A percentile compares a stretch with the other conserved stretches of the same genome.
phyloP scores from a whole-genome alignment of 1,140 invertebrate species.

The Trichoplusia ni region DNA sequence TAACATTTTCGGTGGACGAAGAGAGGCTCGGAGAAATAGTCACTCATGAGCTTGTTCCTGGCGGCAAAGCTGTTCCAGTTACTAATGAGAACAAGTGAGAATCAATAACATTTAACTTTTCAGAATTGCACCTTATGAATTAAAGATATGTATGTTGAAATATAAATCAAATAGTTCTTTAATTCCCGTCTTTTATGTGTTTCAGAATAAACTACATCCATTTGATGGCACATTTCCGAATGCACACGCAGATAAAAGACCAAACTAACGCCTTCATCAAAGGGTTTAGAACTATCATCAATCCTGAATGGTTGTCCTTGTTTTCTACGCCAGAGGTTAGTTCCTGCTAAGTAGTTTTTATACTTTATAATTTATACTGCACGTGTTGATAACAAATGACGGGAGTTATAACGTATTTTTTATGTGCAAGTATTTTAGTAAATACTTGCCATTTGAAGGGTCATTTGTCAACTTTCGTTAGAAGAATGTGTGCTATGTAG shows the following conservation, averaged over 20 bases:
- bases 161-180: neutral
- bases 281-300: constrained; percentile 97
- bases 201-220: constrained; percentile 98
- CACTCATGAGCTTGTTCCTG: constrained; percentile 95
- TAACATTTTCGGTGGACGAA: constrained; percentile 98
- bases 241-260: constrained; percentile 98
- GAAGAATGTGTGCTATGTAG: too few relatives aligned
- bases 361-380: too few relatives aligned
- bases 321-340: constrained; percentile 98
- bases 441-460: too few relatives aligned
- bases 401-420: too few relatives aligned
- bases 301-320: constrained; percentile 96
- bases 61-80: constrained; percentile 95
- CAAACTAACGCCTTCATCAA: constrained; percentile 98
- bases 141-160: too few relatives aligned
- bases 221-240: constrained; percentile 98
- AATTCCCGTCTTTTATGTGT: constrained; percentile 42
- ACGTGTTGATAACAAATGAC: too few relatives aligned
- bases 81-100: constrained; percentile 98
- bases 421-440: too few relatives aligned
- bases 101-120: neutral
- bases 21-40: constrained; percentile 96
- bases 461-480: too few relatives aligned
- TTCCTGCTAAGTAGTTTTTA: too few relatives aligned
- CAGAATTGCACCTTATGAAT: too few relatives aligned